Percentiles rank a stretch among this genome's conserved stretches.
phyloP scores from a whole-genome alignment of 2,113 vertebrate genomes.

The Lathamus discolor region DNA sequence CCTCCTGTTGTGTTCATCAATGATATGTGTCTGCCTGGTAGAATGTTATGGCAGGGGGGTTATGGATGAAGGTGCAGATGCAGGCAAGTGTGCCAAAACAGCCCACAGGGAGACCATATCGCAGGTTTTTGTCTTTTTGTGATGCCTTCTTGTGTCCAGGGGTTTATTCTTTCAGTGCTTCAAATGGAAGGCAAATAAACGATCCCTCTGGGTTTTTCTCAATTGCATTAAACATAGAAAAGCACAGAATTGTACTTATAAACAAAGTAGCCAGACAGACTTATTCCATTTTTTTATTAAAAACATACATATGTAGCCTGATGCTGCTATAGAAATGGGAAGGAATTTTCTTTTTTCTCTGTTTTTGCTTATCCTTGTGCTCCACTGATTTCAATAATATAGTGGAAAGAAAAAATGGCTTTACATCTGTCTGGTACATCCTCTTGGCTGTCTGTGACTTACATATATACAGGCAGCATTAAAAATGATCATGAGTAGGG shows the following conservation, averaged over 20 bases:
- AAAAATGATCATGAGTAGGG: neutral
- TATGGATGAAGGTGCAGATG: neutral
- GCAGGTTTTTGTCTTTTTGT: neutral
- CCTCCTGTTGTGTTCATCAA: neutral
- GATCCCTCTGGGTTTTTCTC: neutral
- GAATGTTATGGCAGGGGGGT: rapidly evolving
- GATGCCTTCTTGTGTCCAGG: neutral
- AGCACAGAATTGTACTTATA: neutral
- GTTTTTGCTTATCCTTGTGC: neutral
- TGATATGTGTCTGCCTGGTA: neutral
- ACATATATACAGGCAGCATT: neutral
- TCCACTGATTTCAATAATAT: neutral
- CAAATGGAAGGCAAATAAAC: neutral
- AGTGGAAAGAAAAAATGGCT: neutral
- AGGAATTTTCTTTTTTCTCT: neutral
- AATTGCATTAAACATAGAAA: neutral
- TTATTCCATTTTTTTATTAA: neutral
- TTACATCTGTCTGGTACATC: neutral
- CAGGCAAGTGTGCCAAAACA: neutral
- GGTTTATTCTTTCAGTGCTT: neutral
- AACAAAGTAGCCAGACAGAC: neutral
- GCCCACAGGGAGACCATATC: neutral
- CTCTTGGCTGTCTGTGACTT: neutral
- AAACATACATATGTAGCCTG: neutral
- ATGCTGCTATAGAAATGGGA: neutral